Percentiles rank a stretch among this genome's conserved stretches.
Evolutionary conservation across 1,140 invertebrate species (phyloP).

Genomic region (Drosophila truncata): DNA sequence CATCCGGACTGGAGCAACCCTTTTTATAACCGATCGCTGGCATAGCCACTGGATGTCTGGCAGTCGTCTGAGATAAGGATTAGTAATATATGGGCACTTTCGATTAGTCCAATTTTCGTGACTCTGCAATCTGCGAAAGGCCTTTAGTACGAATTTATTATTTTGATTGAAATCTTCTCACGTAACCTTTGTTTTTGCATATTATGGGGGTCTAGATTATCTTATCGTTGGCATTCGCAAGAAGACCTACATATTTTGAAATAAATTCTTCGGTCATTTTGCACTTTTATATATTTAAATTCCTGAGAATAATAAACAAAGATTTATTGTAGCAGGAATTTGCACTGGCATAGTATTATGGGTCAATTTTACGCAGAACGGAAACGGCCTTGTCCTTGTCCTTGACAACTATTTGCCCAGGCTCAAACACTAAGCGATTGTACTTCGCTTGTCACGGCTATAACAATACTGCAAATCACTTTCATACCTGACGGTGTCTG

Average conservation of each 20-base stretch:
- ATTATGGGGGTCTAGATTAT: slow-evolving; percentile 19
- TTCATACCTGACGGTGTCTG: slow-evolving; percentile 23
- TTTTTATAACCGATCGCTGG: slow-evolving; percentile 44
- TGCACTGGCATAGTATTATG: neutral
- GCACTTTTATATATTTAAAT: neutral
- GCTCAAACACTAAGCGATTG: neutral
- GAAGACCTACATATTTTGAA: neutral
- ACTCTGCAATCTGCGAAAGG: slow-evolving; percentile 15
- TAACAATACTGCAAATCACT: slow-evolving; percentile 10
- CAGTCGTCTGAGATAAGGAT: slow-evolving; percentile 34
- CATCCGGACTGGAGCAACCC: slow-evolving; percentile 13
- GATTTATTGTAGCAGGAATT: neutral
- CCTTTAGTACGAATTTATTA: slow-evolving; percentile 8
- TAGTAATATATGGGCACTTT: slow-evolving; percentile 36
- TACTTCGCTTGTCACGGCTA: neutral
- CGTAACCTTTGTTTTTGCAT: slow-evolving; percentile 21
- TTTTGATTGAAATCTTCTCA: slow-evolving; percentile 22
- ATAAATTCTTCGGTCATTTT: neutral
- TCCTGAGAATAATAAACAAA: neutral
- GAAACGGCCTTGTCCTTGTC: slow-evolving; percentile 17
- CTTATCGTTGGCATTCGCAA: slow-evolving; percentile 15
- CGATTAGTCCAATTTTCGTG: slow-evolving; percentile 15
- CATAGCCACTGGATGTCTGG: slow-evolving; percentile 13
- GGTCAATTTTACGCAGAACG: too few relatives aligned
- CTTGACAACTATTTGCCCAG: neutral